Conservation (phyloP, 1,140 invertebrate species). For the Scaptomyza hsui region DNA sequence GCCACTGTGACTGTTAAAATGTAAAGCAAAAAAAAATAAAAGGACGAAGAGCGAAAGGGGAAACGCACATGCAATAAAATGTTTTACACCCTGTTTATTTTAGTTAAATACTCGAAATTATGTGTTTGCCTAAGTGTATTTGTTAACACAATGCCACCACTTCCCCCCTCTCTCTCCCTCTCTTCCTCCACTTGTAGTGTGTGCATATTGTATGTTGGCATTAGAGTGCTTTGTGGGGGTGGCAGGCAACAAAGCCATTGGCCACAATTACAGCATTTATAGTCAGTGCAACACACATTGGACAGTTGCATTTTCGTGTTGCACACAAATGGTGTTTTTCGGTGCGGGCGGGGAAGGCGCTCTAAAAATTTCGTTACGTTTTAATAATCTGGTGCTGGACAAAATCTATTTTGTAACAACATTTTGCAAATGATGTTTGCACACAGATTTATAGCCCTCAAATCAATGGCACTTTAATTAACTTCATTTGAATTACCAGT, state of each 20-base stretch:
- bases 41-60: not conserved
- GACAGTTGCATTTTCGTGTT: not conserved
- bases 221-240: constrained; percentile 28
- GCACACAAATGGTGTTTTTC: not conserved
- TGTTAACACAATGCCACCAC: constrained; percentile 68
- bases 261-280: constrained; percentile 6
- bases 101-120: constrained; percentile 83
- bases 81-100: constrained; percentile 82
- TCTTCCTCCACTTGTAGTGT: not conserved
- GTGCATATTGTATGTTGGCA: constrained; percentile 5
- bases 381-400: constrained; percentile 3
- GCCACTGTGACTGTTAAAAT: constrained; percentile 52
- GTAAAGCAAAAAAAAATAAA: constrained; percentile 34
- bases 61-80: constrained; percentile 70
- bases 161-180: not conserved
- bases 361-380: not conserved
- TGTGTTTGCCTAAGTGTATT: constrained; percentile 82
- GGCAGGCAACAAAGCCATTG: constrained; percentile 3
- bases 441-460: too few species aligned
- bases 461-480: too few species aligned
- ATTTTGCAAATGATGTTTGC: not conserved
- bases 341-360: too few species aligned
- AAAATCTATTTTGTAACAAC: not conserved
- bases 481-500: too few species aligned
- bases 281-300: not conserved